Evolutionary conservation across 2,113 vertebrate genomes (phyloP).

Genomic region (Pelmatolapia mariae): DNA sequence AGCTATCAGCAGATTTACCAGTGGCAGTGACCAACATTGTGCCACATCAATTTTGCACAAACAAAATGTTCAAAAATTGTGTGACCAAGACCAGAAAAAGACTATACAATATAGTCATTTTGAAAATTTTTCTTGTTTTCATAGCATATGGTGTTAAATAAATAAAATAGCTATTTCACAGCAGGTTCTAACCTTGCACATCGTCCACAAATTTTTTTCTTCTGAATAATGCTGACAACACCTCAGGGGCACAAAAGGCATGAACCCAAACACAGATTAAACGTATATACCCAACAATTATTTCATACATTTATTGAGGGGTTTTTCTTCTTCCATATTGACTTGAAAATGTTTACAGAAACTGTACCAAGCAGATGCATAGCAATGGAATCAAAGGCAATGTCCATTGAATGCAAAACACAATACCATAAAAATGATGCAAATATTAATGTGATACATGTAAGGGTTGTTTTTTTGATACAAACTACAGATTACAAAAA

Average conservation of each 20-base stretch:
- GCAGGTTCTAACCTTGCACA: background rate
- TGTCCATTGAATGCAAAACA: slow-evolving; percentile 67
- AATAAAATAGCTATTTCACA: background rate
- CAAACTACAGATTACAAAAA: slow-evolving; percentile 72
- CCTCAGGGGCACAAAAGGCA: background rate
- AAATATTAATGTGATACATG: slow-evolving; percentile 66
- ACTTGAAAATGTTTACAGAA: slow-evolving; percentile 69
- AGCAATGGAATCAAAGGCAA: slow-evolving; percentile 61
- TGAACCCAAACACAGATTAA: background rate
- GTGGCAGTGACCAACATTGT: background rate
- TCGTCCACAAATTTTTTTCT: background rate
- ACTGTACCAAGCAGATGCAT: slow-evolving; percentile 63
- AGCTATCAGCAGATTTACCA: background rate
- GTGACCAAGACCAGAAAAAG: background rate
- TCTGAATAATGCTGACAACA: background rate
- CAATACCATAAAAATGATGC: slow-evolving; percentile 62
- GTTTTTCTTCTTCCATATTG: slow-evolving; percentile 58
- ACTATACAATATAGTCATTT: background rate
- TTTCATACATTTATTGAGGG: slow-evolving; percentile 68
- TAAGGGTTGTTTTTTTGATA: slow-evolving; percentile 45
- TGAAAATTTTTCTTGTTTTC: background rate
- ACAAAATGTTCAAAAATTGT: background rate
- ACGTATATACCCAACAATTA: slow-evolving; percentile 2
- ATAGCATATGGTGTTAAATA: background rate
- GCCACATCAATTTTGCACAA: background rate